Evolutionary conservation across 2,888 invertebrate species (phyloP), one percentile per base, ranked within the genome.

Genomic region (Entomobrya multifasciata): DNA sequence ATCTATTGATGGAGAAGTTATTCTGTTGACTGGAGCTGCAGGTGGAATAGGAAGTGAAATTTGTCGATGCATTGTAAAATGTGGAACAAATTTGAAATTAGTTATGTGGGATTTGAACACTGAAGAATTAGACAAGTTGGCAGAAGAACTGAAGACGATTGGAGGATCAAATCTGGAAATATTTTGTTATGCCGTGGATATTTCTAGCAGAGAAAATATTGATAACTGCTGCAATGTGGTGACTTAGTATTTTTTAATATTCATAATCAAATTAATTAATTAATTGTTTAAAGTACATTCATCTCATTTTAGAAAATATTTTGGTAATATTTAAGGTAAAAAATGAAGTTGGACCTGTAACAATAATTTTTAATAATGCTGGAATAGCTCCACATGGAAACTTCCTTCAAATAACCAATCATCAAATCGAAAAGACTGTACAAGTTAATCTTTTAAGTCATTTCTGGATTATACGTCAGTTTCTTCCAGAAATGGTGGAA

Each of bases 41-140:
- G 93, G 94, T 90, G 95, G 95, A 15, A 93, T 95, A 2, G 95
- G 95, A 0, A 93, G 94, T 85, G 94, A 95, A 92, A 92, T 95
- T 88, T 94, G 95, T 0, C 92, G 94, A 86, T 94, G 95, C 91
- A 92, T 95, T 86, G 93, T 94, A 0, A 92, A 92, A n/a, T 60
- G 76, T 47, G 74, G 72, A 3, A 78, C 88, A 10, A 94, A 94
- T 65, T 94, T 94, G 1, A 93, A 92, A 67, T 94, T 95, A 0
- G 93, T 96, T 0, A 94, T 96, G 88, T 94, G 95, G 87, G 96
- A 96, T 91, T 93, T 95, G 72, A 94, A 95, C 91, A 92, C 93
- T 80, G 91, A 90, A 2, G 93, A 92, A 67, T 95, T 95, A 90
- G 92, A 93, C 60, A 92, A 92, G 3, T 94, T 94, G 0, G 93